phyloP scores from a whole-genome alignment of 2,888 invertebrate species.

The Chloroclysta siterata region DNA sequence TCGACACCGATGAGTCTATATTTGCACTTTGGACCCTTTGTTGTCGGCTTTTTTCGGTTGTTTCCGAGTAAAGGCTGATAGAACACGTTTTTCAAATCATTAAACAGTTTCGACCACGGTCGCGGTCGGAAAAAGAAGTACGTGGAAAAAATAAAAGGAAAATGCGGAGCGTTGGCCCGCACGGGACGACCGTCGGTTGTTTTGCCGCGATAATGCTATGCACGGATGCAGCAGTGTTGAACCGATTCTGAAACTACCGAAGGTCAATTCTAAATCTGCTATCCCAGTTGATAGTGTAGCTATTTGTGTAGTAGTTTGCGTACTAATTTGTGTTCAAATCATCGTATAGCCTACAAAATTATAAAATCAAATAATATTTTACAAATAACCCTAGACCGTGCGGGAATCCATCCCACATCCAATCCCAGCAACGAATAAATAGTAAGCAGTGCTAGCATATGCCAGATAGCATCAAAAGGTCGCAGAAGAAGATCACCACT shows the following conservation, averaged over 20 bases:
- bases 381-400: too few relatives aligned
- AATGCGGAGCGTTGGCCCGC: constrained; percentile 61
- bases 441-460: too few relatives aligned
- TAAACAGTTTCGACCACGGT: constrained; percentile 82
- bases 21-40: constrained; percentile 82
- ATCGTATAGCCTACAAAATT: too few relatives aligned
- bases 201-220: constrained; percentile 64
- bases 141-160: constrained; percentile 61
- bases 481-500: too few relatives aligned
- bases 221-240: constrained; percentile 50
- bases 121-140: constrained; percentile 72
- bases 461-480: too few relatives aligned
- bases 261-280: not conserved
- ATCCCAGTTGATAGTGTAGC: too few relatives aligned
- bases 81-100: constrained; percentile 86
- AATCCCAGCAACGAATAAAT: too few relatives aligned
- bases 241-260: constrained; percentile 8
- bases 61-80: constrained; percentile 83
- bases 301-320: too few relatives aligned
- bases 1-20: constrained; percentile 70
- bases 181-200: constrained; percentile 60
- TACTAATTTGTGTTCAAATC: too few relatives aligned
- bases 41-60: constrained; percentile 83
- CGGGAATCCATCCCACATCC: too few relatives aligned
- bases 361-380: too few relatives aligned